Evolutionary conservation across 2,888 invertebrate genomes (phyloP).

Genomic region (Automeris io): DNA sequence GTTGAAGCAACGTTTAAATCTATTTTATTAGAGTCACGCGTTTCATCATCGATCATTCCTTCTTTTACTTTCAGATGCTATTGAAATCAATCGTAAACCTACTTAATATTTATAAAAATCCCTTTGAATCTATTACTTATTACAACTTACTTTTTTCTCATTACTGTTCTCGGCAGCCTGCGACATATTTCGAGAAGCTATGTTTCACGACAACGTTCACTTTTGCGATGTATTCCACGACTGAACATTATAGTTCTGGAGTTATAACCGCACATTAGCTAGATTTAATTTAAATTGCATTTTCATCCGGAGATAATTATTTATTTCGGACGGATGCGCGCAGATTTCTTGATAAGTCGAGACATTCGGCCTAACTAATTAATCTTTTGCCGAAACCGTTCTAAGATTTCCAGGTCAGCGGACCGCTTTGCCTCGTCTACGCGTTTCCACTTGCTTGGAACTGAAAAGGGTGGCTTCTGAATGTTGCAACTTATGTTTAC

Average conservation of each 20-base stretch:
- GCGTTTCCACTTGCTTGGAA: conserved; percentile 34
- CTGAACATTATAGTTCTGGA: conserved; percentile 41
- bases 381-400: conserved; percentile 54
- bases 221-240: conserved; percentile 36
- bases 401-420: conserved; percentile 57
- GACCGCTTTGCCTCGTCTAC: conserved; percentile 39
- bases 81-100: no score
- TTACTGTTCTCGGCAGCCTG: conserved; percentile 31
- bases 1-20: no score
- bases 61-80: no score
- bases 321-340: conserved; percentile 60
- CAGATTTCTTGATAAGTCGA: conserved; percentile 62
- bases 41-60: no score
- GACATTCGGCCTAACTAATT: conserved; percentile 63
- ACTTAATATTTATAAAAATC: no score
- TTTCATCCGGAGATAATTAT: conserved; percentile 58
- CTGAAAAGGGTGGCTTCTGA: conserved; percentile 19
- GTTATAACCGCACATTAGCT: conserved; percentile 48
- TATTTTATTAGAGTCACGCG: no score
- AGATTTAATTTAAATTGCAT: conserved; percentile 59
- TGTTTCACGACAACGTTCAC: conserved; percentile 21
- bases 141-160: conserved; percentile 44
- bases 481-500: background rate
- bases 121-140: no score
- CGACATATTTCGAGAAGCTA: conserved; percentile 26